Conservation (phyloP, 2,113 vertebrate species). For the Pollachius pollachius region DNA sequence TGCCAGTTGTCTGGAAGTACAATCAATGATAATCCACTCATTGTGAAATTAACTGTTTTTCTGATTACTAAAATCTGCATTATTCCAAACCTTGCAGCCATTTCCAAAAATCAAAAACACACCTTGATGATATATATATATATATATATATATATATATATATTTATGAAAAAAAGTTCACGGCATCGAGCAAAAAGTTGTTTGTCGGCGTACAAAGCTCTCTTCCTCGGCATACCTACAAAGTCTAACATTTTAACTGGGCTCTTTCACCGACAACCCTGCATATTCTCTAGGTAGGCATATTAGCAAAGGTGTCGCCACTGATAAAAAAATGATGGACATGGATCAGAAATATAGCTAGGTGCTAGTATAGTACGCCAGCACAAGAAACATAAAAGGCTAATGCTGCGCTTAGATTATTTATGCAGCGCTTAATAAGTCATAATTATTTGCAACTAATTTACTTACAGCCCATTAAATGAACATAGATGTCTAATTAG, state of each 20-base stretch:
- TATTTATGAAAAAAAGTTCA: too few species aligned
- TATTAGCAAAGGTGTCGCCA: slow-evolving; percentile 55
- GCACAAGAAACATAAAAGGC: slow-evolving; percentile 31
- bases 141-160: too few species aligned
- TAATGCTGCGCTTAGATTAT: slow-evolving; percentile 51
- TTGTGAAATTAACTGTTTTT: too few species aligned
- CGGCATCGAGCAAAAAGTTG: too few species aligned
- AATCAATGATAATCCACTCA: too few species aligned
- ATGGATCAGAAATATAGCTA: slow-evolving; percentile 67
- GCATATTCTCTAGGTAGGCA: slow-evolving; percentile 39
- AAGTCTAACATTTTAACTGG: slow-evolving; percentile 60
- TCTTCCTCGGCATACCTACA: slow-evolving; percentile 42
- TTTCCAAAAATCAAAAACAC: too few species aligned
- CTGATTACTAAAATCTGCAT: too few species aligned
- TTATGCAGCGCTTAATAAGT: slow-evolving; percentile 74
- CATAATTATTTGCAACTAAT: slow-evolving; percentile 76
- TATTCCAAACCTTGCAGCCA: too few species aligned
- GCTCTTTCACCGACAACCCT: not conserved
- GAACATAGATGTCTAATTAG: slow-evolving; percentile 75
- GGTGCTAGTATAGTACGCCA: not conserved
- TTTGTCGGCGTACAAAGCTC: too few species aligned
- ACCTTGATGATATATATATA: too few species aligned
- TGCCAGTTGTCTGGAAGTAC: too few species aligned
- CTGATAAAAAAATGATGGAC: slow-evolving; percentile 67
- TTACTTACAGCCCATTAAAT: slow-evolving; percentile 73